Conservation (phyloP, 2,797 vertebrate species). For the Nasua narica region DNA sequence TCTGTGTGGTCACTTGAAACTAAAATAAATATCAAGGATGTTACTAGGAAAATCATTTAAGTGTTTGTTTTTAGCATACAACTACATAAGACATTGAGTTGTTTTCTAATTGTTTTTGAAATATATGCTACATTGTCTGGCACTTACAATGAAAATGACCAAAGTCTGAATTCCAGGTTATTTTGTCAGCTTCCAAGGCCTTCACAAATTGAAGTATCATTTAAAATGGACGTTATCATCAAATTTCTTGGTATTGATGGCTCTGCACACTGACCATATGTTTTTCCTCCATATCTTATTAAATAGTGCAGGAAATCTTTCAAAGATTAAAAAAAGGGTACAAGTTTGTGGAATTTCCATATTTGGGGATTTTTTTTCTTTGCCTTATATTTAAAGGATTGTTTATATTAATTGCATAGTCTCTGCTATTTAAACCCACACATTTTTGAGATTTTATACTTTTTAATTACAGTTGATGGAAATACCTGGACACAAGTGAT, state of each 20-base stretch:
- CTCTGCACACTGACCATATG: neutral
- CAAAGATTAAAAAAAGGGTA: neutral
- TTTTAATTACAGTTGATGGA: constrained; percentile 91
- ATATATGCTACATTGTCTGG: neutral
- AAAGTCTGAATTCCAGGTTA: neutral
- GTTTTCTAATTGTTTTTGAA: constrained; percentile 36
- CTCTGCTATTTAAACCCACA: neutral
- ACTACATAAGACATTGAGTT: neutral
- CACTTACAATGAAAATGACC: neutral
- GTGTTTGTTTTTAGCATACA: neutral
- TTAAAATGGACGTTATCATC: neutral
- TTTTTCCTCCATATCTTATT: neutral
- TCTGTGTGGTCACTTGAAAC: neutral
- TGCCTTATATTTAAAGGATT: neutral
- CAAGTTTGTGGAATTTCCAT: neutral
- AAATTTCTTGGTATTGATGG: neutral
- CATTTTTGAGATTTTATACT: constrained; percentile 37
- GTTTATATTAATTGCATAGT: constrained; percentile 28
- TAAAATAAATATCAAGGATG: neutral
- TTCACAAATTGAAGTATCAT: constrained; percentile 11
- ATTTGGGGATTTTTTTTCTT: neutral
- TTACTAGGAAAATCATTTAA: neutral
- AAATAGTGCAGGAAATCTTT: constrained; percentile 6
- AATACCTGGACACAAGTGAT: constrained; percentile 99
- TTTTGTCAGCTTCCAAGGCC: neutral